These are phyloP conservation scores for Chesias legatella DNA, from an alignment of 2,888 invertebrate species.

Conservation along the genomic window DNA sequence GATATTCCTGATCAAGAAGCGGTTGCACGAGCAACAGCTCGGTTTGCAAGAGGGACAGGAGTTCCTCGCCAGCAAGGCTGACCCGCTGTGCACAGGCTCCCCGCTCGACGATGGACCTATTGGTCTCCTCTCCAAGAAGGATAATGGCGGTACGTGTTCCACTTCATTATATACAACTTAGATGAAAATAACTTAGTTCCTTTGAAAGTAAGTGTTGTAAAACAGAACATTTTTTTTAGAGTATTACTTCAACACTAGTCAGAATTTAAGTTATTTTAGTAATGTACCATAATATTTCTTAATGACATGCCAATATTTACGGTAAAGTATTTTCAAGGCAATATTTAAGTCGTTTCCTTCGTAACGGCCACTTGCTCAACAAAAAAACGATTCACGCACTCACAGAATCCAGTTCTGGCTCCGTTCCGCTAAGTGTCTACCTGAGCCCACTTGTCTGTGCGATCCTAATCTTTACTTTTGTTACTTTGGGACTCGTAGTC, in stretches of 20 bases:
- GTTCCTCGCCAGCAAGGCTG: conserved; percentile 82
- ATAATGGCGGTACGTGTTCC: conserved; percentile 59
- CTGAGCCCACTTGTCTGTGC: conserved; percentile 65
- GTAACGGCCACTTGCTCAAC: conserved; percentile 63
- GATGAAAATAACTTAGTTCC: too few relatives aligned
- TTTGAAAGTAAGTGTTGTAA: too few relatives aligned
- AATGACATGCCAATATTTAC: conserved; percentile 23
- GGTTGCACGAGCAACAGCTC: conserved; percentile 94
- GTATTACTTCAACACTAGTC: too few relatives aligned
- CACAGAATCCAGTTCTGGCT: conserved; percentile 69
- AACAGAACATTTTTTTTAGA: background rate
- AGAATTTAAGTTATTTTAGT: too few relatives aligned
- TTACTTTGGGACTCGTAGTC: conserved; percentile 26
- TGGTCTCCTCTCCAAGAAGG: conserved; percentile 81
- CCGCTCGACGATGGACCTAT: conserved; percentile 81
- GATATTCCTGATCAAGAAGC: conserved; percentile 94
- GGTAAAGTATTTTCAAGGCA: conserved; percentile 31
- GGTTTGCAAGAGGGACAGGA: conserved; percentile 91
- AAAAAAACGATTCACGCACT: conserved; percentile 61
- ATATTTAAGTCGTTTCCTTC: conserved; percentile 61
- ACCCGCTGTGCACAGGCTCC: conserved; percentile 81
- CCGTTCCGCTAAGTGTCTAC: conserved; percentile 57
- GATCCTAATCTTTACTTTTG: conserved; percentile 45
- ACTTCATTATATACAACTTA: background rate
- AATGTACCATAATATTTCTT: conserved; percentile 3